These are phyloP conservation scores for Saccopteryx leptura DNA, from an alignment of 2,113 vertebrate species.

Conservation along the genomic window DNA sequence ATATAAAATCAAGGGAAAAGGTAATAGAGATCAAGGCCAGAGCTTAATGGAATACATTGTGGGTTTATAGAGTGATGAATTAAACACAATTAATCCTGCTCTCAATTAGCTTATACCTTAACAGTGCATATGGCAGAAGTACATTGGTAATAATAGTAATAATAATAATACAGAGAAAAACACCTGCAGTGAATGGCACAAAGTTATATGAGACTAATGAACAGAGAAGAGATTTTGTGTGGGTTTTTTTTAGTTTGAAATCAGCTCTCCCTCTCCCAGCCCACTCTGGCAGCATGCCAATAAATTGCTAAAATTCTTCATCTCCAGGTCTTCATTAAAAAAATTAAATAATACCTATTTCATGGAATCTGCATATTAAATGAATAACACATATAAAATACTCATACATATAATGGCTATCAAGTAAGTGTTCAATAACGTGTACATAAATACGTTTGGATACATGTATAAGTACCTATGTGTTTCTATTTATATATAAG, in stretches of 20 bases:
- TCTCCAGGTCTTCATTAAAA: conserved; percentile 1
- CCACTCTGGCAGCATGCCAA: not conserved
- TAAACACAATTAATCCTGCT: not conserved
- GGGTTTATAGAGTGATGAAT: not conserved
- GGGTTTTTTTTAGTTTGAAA: not conserved
- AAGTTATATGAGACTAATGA: not conserved
- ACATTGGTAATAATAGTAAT: not conserved
- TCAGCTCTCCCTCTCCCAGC: not conserved
- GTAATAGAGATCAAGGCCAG: not conserved
- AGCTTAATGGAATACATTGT: not conserved
- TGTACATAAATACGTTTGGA: not conserved
- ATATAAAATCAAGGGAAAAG: not conserved
- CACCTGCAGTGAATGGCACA: not conserved
- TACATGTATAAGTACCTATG: no score
- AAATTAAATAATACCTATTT: not conserved
- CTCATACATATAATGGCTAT: not conserved
- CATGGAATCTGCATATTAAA: not conserved
- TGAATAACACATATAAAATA: not conserved
- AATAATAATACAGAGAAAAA: not conserved
- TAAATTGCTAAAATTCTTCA: not conserved
- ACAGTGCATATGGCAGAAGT: not conserved
- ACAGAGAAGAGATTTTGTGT: not conserved
- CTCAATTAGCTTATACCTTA: not conserved
- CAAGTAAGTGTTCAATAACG: not conserved
- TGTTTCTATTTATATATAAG: not conserved